A percentile compares a stretch with the other conserved stretches of the same genome.
phyloP scores from a whole-genome alignment of 2,113 vertebrate species.

The Danio rerio region GRCz12tu NC_133199.1:31190501-31191000 shows the following conservation, averaged over 20 bases:
- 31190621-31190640: constrained; percentile 46
- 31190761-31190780: constrained; percentile 6
- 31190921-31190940: not conserved
- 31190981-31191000: constrained; percentile 40
- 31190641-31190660: constrained; percentile 46
- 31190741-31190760: constrained; percentile 1
- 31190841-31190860: not conserved
- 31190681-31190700: constrained; percentile 47
- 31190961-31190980: constrained; percentile 39
- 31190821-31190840: not conserved
- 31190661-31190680: constrained; percentile 56
- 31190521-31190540: too few species aligned
- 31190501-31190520: not conserved
- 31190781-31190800: not conserved
- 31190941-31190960: constrained; percentile 1
- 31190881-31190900: not conserved
- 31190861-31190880: not conserved
- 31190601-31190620: constrained; percentile 6
- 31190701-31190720: constrained; percentile 40
- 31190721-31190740: constrained; percentile 46
- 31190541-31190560: not conserved
- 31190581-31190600: constrained; percentile 19
- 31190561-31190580: constrained; percentile 1
- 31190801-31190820: not conserved
- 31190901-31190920: constrained; percentile 6